These are phyloP conservation scores for Drosophila percnosoma DNA, from an alignment of 2,888 invertebrate species.

Conservation along the genomic window DNA sequence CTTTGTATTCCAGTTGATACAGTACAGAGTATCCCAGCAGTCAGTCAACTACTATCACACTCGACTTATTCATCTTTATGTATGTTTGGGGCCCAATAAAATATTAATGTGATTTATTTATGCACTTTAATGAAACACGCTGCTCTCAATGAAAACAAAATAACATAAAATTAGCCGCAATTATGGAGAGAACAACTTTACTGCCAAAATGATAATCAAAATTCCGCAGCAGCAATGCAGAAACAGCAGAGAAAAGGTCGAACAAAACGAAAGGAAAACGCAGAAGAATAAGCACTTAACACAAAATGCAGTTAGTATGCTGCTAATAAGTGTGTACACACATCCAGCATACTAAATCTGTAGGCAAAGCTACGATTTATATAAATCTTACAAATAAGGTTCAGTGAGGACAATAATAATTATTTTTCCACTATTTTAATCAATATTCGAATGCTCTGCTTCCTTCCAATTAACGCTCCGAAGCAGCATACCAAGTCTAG, in stretches of 20 bases:
- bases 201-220: slow-evolving; percentile 28
- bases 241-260: neutral
- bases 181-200: slow-evolving; percentile 33
- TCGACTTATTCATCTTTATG: slow-evolving; percentile 44
- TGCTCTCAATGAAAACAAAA: slow-evolving; percentile 69
- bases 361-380: neutral
- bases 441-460: neutral
- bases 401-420: neutral
- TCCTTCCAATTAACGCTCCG: neutral
- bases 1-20: neutral
- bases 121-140: slow-evolving; percentile 53
- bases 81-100: slow-evolving; percentile 7
- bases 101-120: slow-evolving; percentile 64
- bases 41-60: neutral
- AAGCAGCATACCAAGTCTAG: slow-evolving; percentile 24
- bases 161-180: slow-evolving; percentile 64
- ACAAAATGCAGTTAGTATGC: slow-evolving; percentile 37
- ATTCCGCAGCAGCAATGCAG: slow-evolving; percentile 3
- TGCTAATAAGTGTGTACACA: neutral
- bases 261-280: slow-evolving; percentile 1
- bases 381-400: no score
- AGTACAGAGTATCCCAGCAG: neutral
- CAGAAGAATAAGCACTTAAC: slow-evolving; percentile 1
- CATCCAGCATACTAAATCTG: neutral
- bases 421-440: neutral